Percentiles rank a stretch among this genome's conserved stretches.
These are phyloP conservation scores for Crossaster papposus DNA, from an alignment of 53 echinoderm and acorn worm species.

Conservation along the genomic window DNA sequence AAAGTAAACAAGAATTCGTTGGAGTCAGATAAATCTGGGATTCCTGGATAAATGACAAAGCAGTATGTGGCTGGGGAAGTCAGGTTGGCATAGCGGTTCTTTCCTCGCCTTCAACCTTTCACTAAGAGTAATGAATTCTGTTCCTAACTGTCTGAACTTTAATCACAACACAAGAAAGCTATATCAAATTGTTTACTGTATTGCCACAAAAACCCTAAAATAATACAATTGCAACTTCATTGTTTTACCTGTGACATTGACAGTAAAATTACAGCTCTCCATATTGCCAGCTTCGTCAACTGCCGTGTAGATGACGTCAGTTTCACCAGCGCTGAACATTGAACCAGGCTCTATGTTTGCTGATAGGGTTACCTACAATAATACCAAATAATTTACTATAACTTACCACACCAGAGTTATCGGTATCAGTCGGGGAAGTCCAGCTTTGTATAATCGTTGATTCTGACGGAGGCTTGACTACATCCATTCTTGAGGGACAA, in stretches of 20 bases:
- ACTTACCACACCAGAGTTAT: conserved; percentile 24
- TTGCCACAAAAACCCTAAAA: not conserved
- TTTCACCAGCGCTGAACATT: conserved; percentile 25
- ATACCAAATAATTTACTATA: not conserved
- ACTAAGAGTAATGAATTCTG: no score
- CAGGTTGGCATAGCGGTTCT: no score
- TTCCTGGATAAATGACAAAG: no score
- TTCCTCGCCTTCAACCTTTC: no score
- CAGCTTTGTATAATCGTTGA: not conserved
- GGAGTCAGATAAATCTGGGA: not conserved
- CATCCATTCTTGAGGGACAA: conserved; percentile 16
- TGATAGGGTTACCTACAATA: not conserved
- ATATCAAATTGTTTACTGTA: no score
- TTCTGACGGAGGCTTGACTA: not conserved
- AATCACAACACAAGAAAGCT: no score
- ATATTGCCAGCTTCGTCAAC: conserved; percentile 7
- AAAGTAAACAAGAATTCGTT: not conserved
- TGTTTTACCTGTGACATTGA: conserved; percentile 33
- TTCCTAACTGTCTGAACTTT: no score
- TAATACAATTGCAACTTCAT: not conserved
- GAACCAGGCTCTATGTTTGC: not conserved
- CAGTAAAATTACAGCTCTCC: conserved; percentile 21
- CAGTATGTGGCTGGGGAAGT: no score
- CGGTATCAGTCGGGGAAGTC: not conserved
- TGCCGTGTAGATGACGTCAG: conserved; percentile 59